Evolutionary conservation across 1,140 invertebrate genomes (phyloP).

Genomic region (Bombus sibiricus): DNA sequence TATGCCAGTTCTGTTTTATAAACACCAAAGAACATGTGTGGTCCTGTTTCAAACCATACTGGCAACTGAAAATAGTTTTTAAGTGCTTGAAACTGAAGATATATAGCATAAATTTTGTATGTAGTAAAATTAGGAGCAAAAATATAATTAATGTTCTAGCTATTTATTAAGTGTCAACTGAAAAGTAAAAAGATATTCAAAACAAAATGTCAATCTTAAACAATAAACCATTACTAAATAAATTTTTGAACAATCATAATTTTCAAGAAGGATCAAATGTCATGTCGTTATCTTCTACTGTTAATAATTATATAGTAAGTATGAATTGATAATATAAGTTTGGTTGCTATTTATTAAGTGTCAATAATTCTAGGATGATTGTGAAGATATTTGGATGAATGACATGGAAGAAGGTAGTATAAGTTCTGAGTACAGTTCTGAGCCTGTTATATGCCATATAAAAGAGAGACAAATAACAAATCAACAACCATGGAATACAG

Average conservation of each 20-base stretch:
- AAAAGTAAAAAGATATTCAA: background rate
- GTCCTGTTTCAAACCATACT: slow-evolving; percentile 62
- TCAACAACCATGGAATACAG: slow-evolving; percentile 74
- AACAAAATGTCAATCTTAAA: slow-evolving; percentile 48
- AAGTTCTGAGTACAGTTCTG: slow-evolving; percentile 73
- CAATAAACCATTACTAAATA: slow-evolving; percentile 60
- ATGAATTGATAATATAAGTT: background rate
- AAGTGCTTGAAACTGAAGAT: slow-evolving; percentile 32
- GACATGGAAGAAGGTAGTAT: slow-evolving; percentile 70
- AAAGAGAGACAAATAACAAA: slow-evolving; percentile 62
- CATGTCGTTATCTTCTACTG: slow-evolving; percentile 40
- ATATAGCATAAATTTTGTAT: background rate
- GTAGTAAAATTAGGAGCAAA: background rate
- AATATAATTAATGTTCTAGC: background rate
- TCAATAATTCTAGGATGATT: slow-evolving; percentile 57
- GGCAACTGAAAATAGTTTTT: slow-evolving; percentile 52
- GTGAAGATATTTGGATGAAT: slow-evolving; percentile 73
- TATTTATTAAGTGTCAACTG: background rate
- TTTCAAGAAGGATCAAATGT: slow-evolving; percentile 51
- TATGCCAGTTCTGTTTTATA: slow-evolving; percentile 77
- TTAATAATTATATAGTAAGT: slow-evolving; percentile 61
- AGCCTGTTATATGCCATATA: slow-evolving; percentile 64
- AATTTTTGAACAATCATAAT: slow-evolving; percentile 58
- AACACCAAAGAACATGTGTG: slow-evolving; percentile 71
- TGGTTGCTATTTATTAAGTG: background rate